Percentiles rank a stretch among this genome's conserved stretches.
Conservation (phyloP, 2,888 invertebrate species). For the Amblyjoppa proteus region DNA sequence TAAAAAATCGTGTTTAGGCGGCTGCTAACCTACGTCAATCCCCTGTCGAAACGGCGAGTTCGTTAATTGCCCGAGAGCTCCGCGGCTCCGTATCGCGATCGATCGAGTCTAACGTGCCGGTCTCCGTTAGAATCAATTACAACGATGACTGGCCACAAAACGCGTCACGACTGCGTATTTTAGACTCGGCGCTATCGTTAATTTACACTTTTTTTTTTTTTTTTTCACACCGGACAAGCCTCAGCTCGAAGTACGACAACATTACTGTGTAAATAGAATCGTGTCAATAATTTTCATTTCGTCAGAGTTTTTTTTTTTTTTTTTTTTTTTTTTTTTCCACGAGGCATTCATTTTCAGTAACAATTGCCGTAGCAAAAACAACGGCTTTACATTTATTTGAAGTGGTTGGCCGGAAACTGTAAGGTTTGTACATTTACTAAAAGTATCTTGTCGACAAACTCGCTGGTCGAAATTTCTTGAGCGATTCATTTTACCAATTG, state of each 20-base stretch:
- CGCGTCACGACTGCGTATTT: conserved; percentile 70
- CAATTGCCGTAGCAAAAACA: background rate
- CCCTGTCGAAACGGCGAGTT: conserved; percentile 54
- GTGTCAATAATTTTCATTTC: conserved; percentile 4
- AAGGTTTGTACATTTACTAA: too few relatives aligned
- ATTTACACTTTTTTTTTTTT: background rate
- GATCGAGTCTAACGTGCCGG: conserved; percentile 72
- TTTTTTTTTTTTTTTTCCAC: background rate
- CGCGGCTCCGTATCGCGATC: conserved; percentile 77
- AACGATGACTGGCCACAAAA: conserved; percentile 77
- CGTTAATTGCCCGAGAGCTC: conserved; percentile 66
- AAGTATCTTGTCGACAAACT: too few relatives aligned
- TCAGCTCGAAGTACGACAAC: background rate
- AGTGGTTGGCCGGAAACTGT: too few relatives aligned
- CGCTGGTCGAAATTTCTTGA: too few relatives aligned
- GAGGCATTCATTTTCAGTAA: background rate
- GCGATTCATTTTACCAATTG: too few relatives aligned
- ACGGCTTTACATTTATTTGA: too few relatives aligned
- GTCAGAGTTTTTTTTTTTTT: background rate
- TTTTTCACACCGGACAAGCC: background rate
- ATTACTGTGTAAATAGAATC: background rate
- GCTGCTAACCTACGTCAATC: conserved; percentile 64
- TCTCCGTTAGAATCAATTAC: conserved; percentile 81
- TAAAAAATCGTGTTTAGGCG: conserved; percentile 64
- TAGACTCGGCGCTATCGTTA: background rate